phyloP scores from a whole-genome alignment of 2,797 vertebrate species.

The Decapterus maruadsi region DNA sequence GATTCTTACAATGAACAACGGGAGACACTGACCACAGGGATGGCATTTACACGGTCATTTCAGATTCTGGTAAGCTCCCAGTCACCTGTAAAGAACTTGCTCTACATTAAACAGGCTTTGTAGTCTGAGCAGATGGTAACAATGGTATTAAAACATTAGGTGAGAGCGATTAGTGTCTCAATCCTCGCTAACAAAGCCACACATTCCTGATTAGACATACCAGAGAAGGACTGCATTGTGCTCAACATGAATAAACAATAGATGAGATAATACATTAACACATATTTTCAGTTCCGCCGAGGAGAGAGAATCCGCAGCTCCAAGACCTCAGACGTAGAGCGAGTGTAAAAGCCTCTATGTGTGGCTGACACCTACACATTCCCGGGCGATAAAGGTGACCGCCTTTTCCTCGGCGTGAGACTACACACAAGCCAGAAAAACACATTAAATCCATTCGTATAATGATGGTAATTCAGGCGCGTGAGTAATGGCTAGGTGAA shows the following conservation, averaged over 20 bases:
- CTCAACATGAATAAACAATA: conserved; percentile 32
- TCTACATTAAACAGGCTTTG: conserved; percentile 60
- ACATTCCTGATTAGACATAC: conserved; percentile 53
- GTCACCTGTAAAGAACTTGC: conserved; percentile 48
- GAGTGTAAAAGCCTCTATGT: conserved; percentile 49
- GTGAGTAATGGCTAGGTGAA: conserved; percentile 15
- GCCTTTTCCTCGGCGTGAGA: conserved; percentile 17
- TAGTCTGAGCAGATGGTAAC: conserved; percentile 66
- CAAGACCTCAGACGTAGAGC: conserved; percentile 2
- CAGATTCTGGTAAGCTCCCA: conserved; percentile 52
- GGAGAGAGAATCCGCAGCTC: conserved; percentile 8
- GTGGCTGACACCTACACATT: conserved; percentile 32
- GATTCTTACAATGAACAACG: conserved; percentile 2
- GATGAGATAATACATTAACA: conserved; percentile 39
- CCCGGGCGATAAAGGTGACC: conserved; percentile 11
- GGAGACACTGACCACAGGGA: conserved; percentile 36
- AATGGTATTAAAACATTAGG: conserved; percentile 75
- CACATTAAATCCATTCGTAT: conserved; percentile 29
- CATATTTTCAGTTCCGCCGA: conserved; percentile 15
- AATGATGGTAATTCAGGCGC: conserved; percentile 45
- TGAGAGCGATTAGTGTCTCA: conserved; percentile 69
- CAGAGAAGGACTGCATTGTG: conserved; percentile 17
- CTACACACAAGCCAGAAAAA: conserved; percentile 24
- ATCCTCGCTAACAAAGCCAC: conserved; percentile 59
- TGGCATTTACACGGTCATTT: conserved; percentile 36